Percentiles rank a stretch among this genome's conserved stretches.
These are phyloP conservation scores for Anguilla megastoma DNA, from an alignment of 2,797 vertebrate genomes.

Conservation along the genomic window DNA sequence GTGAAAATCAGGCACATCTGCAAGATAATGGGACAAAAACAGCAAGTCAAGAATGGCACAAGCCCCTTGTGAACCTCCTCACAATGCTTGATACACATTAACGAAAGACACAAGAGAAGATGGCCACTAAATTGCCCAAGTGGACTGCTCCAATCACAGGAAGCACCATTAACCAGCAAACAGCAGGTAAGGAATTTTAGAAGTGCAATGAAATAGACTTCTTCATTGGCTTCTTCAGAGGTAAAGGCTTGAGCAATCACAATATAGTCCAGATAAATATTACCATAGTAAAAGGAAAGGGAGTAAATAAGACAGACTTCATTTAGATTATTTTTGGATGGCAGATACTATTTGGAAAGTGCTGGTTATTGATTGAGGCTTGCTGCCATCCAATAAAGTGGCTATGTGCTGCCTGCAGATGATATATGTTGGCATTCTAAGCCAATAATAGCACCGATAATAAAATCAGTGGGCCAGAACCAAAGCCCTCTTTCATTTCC, in stretches of 20 bases:
- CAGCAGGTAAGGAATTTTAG: neutral
- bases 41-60: neutral
- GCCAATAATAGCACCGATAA: conserved; percentile 17
- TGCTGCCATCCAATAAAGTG: conserved; percentile 10
- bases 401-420: conserved; percentile 7
- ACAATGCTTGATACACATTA: neutral
- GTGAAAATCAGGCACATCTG: neutral
- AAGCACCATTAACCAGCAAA: neutral
- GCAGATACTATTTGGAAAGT: neutral
- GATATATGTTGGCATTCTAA: conserved; percentile 22
- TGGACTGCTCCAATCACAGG: neutral
- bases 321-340: neutral
- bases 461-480: conserved; percentile 24
- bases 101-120: neutral
- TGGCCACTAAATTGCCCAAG: neutral
- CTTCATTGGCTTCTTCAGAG: neutral
- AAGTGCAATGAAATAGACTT: neutral
- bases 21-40: neutral
- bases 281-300: neutral
- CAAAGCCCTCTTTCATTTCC: conserved; percentile 12
- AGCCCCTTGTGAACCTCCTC: neutral
- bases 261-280: neutral
- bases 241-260: neutral
- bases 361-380: conserved; percentile 11
- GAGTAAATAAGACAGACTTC: neutral